These are phyloP conservation scores for Leptobrachium leishanense DNA, from an alignment of 2,113 vertebrate species.

Conservation along the genomic window DNA sequence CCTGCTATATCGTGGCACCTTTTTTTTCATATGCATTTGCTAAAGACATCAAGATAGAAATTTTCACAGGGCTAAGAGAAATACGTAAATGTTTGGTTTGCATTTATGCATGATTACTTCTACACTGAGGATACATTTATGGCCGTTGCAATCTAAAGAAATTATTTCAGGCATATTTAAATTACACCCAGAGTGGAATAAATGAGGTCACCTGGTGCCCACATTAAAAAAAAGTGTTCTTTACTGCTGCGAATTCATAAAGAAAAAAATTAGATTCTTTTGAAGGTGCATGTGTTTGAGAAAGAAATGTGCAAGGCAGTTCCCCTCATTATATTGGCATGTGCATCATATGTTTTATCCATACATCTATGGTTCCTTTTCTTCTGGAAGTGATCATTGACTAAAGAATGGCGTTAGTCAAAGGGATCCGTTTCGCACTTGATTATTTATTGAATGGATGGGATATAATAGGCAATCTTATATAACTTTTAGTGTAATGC, in stretches of 20 bases:
- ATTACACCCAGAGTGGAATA: conserved; percentile 48
- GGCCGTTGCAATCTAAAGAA: conserved; percentile 40
- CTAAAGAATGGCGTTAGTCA: conserved; percentile 10
- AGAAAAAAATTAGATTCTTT: conserved; percentile 38
- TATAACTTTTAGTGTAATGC: background rate
- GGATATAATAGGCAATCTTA: conserved; percentile 1
- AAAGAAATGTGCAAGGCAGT: conserved; percentile 40
- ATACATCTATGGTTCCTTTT: conserved; percentile 31
- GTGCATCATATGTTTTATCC: conserved; percentile 44
- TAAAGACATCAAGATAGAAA: conserved; percentile 43
- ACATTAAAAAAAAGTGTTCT: conserved; percentile 43
- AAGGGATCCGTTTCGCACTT: background rate
- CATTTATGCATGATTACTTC: conserved; percentile 42
- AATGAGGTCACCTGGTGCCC: conserved; percentile 49
- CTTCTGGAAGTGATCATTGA: conserved; percentile 47
- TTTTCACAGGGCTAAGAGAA: conserved; percentile 40
- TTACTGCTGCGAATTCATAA: conserved; percentile 43
- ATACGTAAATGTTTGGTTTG: conserved; percentile 45
- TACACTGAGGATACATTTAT: conserved; percentile 45
- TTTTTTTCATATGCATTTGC: conserved; percentile 43
- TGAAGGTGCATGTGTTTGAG: conserved; percentile 46
- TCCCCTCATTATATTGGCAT: conserved; percentile 48
- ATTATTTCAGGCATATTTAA: conserved; percentile 49
- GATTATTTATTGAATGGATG: conserved; percentile 4
- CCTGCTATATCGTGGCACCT: conserved; percentile 41